A percentile compares a stretch with the other conserved stretches of the same genome.
Conservation (phyloP, 1,140 invertebrate species). For the Helicoverpa armigera region DNA sequence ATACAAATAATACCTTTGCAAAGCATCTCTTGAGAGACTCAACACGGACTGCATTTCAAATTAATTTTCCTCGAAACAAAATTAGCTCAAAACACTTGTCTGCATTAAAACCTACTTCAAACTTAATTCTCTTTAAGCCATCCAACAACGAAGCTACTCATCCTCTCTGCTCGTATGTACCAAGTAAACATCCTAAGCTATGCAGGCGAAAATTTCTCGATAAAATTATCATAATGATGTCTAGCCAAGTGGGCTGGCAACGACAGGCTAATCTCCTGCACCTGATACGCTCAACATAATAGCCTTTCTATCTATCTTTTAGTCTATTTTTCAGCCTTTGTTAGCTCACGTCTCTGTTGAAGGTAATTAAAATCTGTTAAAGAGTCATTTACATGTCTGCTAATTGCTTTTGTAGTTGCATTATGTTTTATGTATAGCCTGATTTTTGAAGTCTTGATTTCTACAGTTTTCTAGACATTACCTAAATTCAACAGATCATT, state of each 20-base stretch:
- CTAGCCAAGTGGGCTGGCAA: constrained; percentile 61
- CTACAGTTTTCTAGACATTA: no score
- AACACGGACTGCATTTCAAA: no score
- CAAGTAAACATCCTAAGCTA: constrained; percentile 48
- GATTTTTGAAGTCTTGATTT: no score
- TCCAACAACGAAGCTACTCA: not conserved
- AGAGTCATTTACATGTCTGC: not conserved
- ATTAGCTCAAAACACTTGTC: no score
- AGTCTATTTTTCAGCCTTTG: constrained; percentile 1
- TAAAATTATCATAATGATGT: constrained; percentile 76
- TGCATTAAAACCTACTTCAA: no score
- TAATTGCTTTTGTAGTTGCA: no score
- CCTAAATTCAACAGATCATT: no score
- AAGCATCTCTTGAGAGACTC: no score
- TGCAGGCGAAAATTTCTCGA: constrained; percentile 71
- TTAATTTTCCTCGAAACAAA: no score
- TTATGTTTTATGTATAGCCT: no score
- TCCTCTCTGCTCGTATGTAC: constrained; percentile 53
- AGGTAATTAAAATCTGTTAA: not conserved
- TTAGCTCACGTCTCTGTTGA: not conserved
- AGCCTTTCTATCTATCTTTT: not conserved
- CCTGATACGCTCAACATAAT: constrained; percentile 11
- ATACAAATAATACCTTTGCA: no score
- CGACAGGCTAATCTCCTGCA: constrained; percentile 58
- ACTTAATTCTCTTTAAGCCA: not conserved